A percentile compares a stretch with the other conserved stretches of the same genome.
Conservation (phyloP, 2,113 vertebrate genomes). For the Ctenodactylus gundi region DNA sequence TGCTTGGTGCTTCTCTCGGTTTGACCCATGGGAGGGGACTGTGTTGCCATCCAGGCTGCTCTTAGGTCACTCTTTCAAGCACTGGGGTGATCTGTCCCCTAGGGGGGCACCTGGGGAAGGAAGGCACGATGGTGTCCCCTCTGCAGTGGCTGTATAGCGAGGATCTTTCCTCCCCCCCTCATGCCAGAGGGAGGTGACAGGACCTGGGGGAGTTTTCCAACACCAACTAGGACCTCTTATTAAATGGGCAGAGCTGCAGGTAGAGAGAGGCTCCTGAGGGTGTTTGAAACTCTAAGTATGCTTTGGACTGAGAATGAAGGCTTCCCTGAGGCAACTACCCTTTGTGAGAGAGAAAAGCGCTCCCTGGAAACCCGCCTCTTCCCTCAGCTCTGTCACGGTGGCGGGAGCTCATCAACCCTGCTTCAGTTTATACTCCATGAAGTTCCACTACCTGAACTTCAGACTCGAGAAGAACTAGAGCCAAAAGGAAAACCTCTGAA, state of each 20-base stretch:
- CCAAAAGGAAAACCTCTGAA: conserved; percentile 41
- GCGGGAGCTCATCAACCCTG: background rate
- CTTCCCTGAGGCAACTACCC: background rate
- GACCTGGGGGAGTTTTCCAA: background rate
- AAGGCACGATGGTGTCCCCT: background rate
- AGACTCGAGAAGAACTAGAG: conserved; percentile 26
- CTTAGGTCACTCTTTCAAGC: background rate
- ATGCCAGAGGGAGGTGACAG: background rate
- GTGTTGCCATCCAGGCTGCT: background rate
- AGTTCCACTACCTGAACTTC: conserved; percentile 22
- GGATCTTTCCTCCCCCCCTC: too few species aligned
- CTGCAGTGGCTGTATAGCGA: too few species aligned
- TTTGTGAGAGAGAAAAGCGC: background rate
- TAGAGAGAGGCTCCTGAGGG: background rate
- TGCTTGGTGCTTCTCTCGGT: background rate
- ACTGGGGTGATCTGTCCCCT: background rate
- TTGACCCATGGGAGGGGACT: background rate
- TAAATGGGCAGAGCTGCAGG: background rate
- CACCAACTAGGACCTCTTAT: background rate
- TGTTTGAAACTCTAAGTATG: background rate
- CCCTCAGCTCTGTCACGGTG: background rate
- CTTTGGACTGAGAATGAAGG: background rate
- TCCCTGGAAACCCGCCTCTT: conserved; percentile 30
- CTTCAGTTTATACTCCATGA: background rate
- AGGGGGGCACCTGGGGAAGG: background rate